Evolutionary conservation across 2,888 invertebrate species (phyloP).

Genomic region (Andrena fulva): DNA sequence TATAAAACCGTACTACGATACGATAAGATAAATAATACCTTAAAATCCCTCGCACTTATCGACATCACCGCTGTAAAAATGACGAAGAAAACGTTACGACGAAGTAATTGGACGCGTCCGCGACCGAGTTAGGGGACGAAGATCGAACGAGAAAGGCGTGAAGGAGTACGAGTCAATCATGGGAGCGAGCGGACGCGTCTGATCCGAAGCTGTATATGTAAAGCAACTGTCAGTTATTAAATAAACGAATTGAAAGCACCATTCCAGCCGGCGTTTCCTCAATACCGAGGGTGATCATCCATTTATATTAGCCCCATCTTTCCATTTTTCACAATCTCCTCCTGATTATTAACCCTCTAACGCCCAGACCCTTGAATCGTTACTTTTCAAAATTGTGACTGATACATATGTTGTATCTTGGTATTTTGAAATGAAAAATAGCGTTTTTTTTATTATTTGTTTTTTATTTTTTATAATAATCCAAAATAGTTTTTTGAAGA

Average conservation of each 20-base stretch:
- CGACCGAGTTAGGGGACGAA: neutral
- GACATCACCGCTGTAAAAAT: constrained; percentile 62
- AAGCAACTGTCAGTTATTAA: constrained; percentile 74
- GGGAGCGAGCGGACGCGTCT: constrained; percentile 40
- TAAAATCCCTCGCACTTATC: constrained; percentile 65
- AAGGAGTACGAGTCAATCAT: neutral
- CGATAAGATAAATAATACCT: constrained; percentile 58
- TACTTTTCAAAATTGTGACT: too few species aligned
- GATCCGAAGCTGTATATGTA: constrained; percentile 73
- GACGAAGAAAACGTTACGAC: constrained; percentile 32
- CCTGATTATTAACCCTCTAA: too few species aligned
- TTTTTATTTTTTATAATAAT: too few species aligned
- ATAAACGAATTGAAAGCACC: constrained; percentile 70
- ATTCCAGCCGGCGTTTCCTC: constrained; percentile 12
- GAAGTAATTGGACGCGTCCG: constrained; percentile 38
- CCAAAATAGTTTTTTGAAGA: too few species aligned
- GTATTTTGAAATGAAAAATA: too few species aligned
- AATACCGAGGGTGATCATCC: neutral
- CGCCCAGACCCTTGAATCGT: too few species aligned
- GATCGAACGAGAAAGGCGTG: neutral
- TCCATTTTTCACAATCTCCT: neutral
- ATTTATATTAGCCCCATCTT: neutral
- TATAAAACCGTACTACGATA: constrained; percentile 66
- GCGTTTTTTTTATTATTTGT: too few species aligned
- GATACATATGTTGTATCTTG: too few species aligned